Evolutionary conservation across 2,113 vertebrate species (phyloP).

Genomic region (Gasterosteus aculeatus): DNA sequence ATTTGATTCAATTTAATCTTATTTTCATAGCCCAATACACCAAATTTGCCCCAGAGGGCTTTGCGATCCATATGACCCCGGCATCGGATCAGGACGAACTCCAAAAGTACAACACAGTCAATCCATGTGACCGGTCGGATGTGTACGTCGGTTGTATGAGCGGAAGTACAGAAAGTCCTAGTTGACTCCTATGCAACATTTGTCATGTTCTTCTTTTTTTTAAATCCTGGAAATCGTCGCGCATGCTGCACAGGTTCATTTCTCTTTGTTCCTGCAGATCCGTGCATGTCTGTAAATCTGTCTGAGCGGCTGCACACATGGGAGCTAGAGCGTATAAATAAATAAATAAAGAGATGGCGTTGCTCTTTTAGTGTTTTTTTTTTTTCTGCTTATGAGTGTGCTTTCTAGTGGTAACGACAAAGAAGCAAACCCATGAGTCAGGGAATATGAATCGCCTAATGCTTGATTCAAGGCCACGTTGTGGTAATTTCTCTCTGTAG

Average conservation of each 20-base stretch:
- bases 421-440: not conserved
- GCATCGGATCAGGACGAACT: not conserved
- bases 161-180: too few species aligned
- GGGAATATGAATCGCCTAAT: slow-evolving; percentile 13
- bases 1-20: not conserved
- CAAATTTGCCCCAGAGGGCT: not conserved
- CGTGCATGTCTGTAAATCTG: slow-evolving; percentile 21
- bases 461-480: slow-evolving; percentile 12
- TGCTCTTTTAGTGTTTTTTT: slow-evolving; percentile 3
- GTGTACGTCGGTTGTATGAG: too few species aligned
- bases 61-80: not conserved
- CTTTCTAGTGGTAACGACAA: not conserved
- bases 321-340: not conserved
- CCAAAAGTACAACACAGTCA: too few species aligned
- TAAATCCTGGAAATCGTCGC: not conserved
- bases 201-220: not conserved
- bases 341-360: not conserved
- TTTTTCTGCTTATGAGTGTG: not conserved
- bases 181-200: not conserved
- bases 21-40: not conserved
- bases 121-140: too few species aligned
- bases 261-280: slow-evolving; percentile 17
- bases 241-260: not conserved
- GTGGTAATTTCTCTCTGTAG: not conserved
- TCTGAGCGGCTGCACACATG: slow-evolving; percentile 2